Base-by-base conservation (phyloP, 2,113 vertebrate genomes). In the Antennarius striatus region DNA sequence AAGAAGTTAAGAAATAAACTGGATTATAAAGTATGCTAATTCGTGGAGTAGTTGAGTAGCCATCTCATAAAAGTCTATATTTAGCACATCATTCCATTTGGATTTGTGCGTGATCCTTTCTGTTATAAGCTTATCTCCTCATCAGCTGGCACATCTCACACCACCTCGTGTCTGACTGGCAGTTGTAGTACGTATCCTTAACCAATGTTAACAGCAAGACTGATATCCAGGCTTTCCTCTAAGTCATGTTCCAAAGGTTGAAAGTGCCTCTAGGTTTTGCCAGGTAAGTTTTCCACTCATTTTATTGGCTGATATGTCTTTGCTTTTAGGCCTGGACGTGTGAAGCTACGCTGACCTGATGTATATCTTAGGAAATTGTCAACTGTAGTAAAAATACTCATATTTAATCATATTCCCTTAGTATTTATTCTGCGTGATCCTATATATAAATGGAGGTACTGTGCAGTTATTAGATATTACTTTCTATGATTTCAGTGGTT, bases 21-120 rank as follows among this genome's bases (percentile, higher is more conserved):
- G 22, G 22, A 22, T 22, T 1, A 1, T 32, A 54, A 72, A 72
- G 47, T 63, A 39, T 55, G 43, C 46, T 56, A 8, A 36, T 36
- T 9, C 3, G 49, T 22, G 40, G 28, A 61, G 46, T 62, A 11
- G 63, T 1, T 62, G 48, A 63, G 47, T 48, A 64, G 29, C 61
- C 42, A n/a, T 75, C 62, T 75, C 45, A 49, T 17, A 4, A 14
- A 69, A 48, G 48, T 22, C 85, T 89, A 85, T 86, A 73, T 86
- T 82, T 86, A 86, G 87, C 64, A 0, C 39, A 1, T 52, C 14
- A 49, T 74, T 62, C 55, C 36, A 42, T 74, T 77, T 76, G 84
- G 88, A 85, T 84, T 86, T 81, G 73, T 68, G 63, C 68, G 60
- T 86, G 72, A 89, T 84, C 85, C 72, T 67, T 68, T 68, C 63